Base-by-base conservation (phyloP, 2,797 vertebrate genomes). In the Coreius guichenoti region DNA sequence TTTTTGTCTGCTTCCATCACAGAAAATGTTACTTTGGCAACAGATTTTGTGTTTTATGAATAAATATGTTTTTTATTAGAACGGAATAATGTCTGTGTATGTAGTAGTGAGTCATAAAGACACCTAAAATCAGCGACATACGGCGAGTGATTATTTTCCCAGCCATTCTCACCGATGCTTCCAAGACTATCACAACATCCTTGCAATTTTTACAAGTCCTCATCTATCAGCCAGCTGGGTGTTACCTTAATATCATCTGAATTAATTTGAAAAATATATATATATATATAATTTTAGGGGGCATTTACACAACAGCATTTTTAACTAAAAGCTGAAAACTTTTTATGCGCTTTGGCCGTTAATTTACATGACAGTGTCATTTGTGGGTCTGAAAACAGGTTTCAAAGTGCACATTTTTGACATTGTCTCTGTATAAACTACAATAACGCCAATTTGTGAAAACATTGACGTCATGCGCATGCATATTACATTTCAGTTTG, bases 291-390 rank as follows among this genome's bases (percentile, higher is more conserved):
- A n/a, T n/a, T 43, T 70, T n/a, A 7, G 5, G 54, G 19, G 8
- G 21, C 0, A 3, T 8, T 56, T 56, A 23, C 8, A 21, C 6
- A 0, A 54, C 2, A 1, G 0, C 2, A n/a, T n/a, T n/a, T n/a
- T n/a, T n/a, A n/a, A n/a, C n/a, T n/a, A n/a, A n/a, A n/a, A n/a
- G n/a, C n/a, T n/a, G n/a, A n/a, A n/a, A n/a, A n/a, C n/a, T n/a
- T n/a, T n/a, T n/a, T n/a, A n/a, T n/a, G n/a, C n/a, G n/a, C n/a
- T n/a, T n/a, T n/a, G n/a, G n/a, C n/a, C n/a, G n/a, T n/a, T n/a
- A n/a, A n/a, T n/a, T n/a, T n/a, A n/a, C n/a, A n/a, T n/a, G n/a
- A n/a, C n/a, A n/a, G n/a, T n/a, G n/a, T n/a, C n/a, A n/a, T n/a
- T n/a, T n/a, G n/a, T n/a, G n/a, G n/a, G n/a, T n/a, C n/a, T n/a